Percentiles rank a stretch among this genome's conserved stretches.
These are phyloP conservation scores for Beris morrisii DNA, from an alignment of 2,888 invertebrate genomes.

Conservation along the genomic window DNA sequence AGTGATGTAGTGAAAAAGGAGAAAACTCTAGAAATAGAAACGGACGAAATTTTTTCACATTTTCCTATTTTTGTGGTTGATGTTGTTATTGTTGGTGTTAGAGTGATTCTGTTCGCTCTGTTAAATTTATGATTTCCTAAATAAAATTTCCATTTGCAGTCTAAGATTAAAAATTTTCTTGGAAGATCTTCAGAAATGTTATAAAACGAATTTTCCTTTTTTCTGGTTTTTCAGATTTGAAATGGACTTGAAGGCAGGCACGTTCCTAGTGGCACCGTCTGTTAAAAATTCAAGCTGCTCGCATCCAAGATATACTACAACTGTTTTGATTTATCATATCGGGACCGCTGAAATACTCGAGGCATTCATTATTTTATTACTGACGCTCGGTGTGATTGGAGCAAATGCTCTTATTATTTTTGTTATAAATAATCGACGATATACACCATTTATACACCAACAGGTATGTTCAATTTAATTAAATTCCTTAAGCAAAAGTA, in stretches of 20 bases:
- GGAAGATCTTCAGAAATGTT: neutral
- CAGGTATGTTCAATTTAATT: constrained; percentile 63
- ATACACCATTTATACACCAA: constrained; percentile 83
- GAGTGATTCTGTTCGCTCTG: neutral
- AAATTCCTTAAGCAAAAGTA: neutral
- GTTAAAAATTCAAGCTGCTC: constrained; percentile 83
- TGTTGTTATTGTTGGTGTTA: constrained; percentile 2
- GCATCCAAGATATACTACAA: constrained; percentile 66
- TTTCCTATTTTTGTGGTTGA: no score
- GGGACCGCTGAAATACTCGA: constrained; percentile 74
- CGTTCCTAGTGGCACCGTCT: constrained; percentile 76
- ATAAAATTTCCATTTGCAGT: constrained; percentile 20
- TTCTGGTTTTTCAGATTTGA: constrained; percentile 45
- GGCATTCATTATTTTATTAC: constrained; percentile 72
- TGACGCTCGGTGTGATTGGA: constrained; percentile 77
- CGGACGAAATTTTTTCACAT: no score
- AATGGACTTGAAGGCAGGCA: constrained; percentile 61
- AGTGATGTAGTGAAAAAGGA: no score
- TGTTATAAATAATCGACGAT: constrained; percentile 80
- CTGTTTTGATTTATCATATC: constrained; percentile 66
- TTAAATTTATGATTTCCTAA: constrained; percentile 34
- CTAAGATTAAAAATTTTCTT: neutral
- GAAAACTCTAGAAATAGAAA: no score
- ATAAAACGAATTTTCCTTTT: neutral
- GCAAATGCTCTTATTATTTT: constrained; percentile 80